Conservation (phyloP, 2,888 invertebrate genomes). For the Chaetoderma sp. region DNA sequence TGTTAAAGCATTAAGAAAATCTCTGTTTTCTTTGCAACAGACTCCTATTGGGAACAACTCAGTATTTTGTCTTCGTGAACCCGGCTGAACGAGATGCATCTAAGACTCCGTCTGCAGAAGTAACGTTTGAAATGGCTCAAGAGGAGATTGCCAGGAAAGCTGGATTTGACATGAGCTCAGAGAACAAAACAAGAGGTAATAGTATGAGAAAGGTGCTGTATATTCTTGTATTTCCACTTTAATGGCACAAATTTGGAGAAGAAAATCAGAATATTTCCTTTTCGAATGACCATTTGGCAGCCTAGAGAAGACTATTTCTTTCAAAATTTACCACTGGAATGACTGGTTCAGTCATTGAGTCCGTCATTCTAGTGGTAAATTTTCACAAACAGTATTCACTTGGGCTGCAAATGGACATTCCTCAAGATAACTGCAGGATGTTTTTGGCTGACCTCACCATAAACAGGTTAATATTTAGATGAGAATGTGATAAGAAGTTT, state of each 20-base stretch:
- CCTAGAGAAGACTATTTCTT: constrained; percentile 44
- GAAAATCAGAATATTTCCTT: no score
- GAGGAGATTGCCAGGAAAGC: constrained; percentile 72
- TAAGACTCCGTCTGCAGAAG: constrained; percentile 54
- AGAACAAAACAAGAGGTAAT: constrained; percentile 59
- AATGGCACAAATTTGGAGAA: no score
- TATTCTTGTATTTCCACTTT: background rate
- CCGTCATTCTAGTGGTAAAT: no score
- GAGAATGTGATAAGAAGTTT: no score
- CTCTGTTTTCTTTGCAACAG: constrained; percentile 54
- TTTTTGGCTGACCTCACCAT: background rate
- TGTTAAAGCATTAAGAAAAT: no score
- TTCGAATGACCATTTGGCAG: no score
- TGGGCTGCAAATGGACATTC: no score
- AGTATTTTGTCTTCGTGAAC: constrained; percentile 73
- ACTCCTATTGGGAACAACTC: constrained; percentile 73
- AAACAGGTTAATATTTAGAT: no score
- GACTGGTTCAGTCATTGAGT: no score
- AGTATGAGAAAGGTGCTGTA: no score
- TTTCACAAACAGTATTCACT: no score
- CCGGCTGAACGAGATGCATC: constrained; percentile 62
- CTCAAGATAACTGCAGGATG: background rate
- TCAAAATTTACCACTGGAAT: no score
- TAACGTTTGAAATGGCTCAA: constrained; percentile 73
- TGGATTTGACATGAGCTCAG: constrained; percentile 60